Evolutionary conservation across 2,113 vertebrate genomes (phyloP), one percentile per base, ranked within the genome.

Genomic region (Antigone vipio): DNA sequence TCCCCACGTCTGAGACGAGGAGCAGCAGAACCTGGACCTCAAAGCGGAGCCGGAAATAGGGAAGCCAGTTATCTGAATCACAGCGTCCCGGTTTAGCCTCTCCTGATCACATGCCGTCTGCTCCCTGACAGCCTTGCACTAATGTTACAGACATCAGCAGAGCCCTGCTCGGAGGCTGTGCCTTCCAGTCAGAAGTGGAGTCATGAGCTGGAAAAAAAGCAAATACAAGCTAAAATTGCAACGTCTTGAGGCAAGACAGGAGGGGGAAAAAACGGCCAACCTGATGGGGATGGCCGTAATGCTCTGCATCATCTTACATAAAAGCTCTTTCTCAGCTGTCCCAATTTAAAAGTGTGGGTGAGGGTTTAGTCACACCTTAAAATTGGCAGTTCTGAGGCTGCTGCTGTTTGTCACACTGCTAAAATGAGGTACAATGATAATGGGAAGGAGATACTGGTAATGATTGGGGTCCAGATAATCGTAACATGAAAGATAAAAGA

Each of bases 151-250:
- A 53, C 73, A 91, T 59, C 89, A 55, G 73, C 95, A 75, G 35
- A 85, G 85, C 71, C 11, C 42, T 55, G 81, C 85, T 83, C 13
- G 0, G 32, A 14, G 17, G 1, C 92, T 47, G 2, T 42, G 45
- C 75, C 67, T 88, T 50, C 90, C 85, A 83, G 86, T 62, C 88
- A 88, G 59, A 83, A 82, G 40, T 24, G 32, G 75, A 94, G 79
- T 45, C 78, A 83, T 34, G 60, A 94, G 75, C 75, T 83, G 82
- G 78, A 52, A 94, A 85, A 91, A 91, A 87, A 88, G 50, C 82
- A 83, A 85, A 80, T 71, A 80, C n/a, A 53, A 93, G 50, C n/a
- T 92, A 69, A 97, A 96, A 90, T 80, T 85, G 71, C 63, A 77
- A 44, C 3, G 17, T 88, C 85, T 88, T 76, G 50, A 83, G 49